Base-by-base conservation (phyloP, 2,888 invertebrate genomes). In the Muscina levida region DNA sequence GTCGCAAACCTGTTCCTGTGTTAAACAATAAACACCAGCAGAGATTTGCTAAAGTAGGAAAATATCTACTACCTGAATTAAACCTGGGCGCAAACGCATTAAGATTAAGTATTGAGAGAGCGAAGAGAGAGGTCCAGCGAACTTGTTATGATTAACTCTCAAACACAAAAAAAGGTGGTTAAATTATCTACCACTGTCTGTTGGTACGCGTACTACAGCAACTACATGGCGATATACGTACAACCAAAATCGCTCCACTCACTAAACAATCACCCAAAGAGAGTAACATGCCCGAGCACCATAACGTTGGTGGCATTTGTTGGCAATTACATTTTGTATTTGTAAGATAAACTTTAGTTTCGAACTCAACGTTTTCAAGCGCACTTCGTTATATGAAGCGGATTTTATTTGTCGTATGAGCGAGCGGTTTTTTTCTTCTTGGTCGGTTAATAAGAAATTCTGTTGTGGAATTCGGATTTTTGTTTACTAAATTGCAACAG, bases 331-430 rank as follows among this genome's bases (percentile, higher is more conserved):
- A 62, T 81, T 81, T 81, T 68, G 67, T 81, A 65, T 77, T 75
- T 81, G 71, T 67, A 75, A 81, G 81, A 81, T 81, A 81, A 75
- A 81, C 77, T 81, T 81, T 75, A 81, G 81, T 81, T 77, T 81
- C 77, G 72, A 74, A 65, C 77, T 81, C 72, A 81, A 75, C 81
- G 81, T 81, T 77, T 81, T 68, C 77, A 81, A 68, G 81, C 77
- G 77, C 74, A 77, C 77, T 81, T 77, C 81, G 57, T 57, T 22
- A 8, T 22, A 10, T 51, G 11, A 19, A 19, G 51, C n/a, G 8
- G 51, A 31, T 22, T 19, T 3, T 6, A 11, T 17, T 15, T 26
- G n/a, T 15, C 57, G 81, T 75, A 68, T 77, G 17, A 48, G 68
- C 62, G 39, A 42, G 5, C 62, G 6, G 39, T 37, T 37, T 59